A percentile compares a stretch with the other conserved stretches of the same genome.
These are phyloP conservation scores for Leucophenga montana DNA, from an alignment of 2,888 invertebrate species.

Conservation along the genomic window DNA sequence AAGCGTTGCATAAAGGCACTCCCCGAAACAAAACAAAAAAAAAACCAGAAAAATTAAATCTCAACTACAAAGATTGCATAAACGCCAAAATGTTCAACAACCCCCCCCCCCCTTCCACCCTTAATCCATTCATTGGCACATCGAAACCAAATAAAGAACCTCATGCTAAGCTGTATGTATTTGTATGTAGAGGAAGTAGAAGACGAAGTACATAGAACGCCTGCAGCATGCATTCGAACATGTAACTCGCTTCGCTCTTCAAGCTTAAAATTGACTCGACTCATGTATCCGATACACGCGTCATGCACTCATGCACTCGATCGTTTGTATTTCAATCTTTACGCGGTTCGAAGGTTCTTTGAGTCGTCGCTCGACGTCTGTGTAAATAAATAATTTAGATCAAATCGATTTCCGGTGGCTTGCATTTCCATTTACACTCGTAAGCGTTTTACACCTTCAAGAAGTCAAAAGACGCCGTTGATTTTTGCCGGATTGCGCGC, in stretches of 20 bases:
- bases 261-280: neutral
- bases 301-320: neutral
- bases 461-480: too few relatives aligned
- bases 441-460: constrained; percentile 4
- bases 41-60: constrained; percentile 10
- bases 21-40: constrained; percentile 6
- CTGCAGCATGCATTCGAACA: neutral
- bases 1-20: constrained; percentile 22
- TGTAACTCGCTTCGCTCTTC: neutral
- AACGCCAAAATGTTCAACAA: neutral
- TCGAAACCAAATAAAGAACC: neutral
- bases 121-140: neutral
- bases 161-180: neutral
- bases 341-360: too few relatives aligned
- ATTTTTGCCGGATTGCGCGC: too few relatives aligned
- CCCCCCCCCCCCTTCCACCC: neutral
- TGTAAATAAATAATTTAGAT: constrained; percentile 45
- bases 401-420: constrained; percentile 44
- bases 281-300: constrained; percentile 9
- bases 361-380: constrained; percentile 6
- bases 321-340: too few relatives aligned
- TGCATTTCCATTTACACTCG: neutral
- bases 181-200: neutral
- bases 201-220: neutral
- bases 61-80: neutral